A percentile compares a stretch with the other conserved stretches of the same genome.
phyloP scores from a whole-genome alignment of 1,140 invertebrate genomes.

The Papilio polyxenes region DNA sequence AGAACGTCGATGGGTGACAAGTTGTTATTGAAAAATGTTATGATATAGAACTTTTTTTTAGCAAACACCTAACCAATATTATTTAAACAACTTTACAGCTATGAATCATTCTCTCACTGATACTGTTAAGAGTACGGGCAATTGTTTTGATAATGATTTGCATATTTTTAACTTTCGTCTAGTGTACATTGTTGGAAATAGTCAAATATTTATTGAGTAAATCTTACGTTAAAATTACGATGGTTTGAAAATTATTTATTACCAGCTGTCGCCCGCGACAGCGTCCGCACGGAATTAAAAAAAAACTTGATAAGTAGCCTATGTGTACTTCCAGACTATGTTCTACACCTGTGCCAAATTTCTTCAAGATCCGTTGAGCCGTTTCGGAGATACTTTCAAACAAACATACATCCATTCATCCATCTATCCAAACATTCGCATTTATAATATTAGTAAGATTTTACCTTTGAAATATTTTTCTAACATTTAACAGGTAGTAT shows the following conservation, averaged over 20 bases:
- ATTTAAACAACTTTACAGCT: background rate
- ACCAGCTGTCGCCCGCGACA: too few relatives aligned
- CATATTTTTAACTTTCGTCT: conserved; percentile 14
- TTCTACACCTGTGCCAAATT: too few relatives aligned
- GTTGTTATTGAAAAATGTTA: too few relatives aligned
- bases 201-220: conserved; percentile 10
- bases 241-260: conserved; percentile 2
- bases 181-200: background rate
- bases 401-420: too few relatives aligned
- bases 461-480: background rate
- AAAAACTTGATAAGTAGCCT: too few relatives aligned
- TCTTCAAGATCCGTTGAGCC: too few relatives aligned
- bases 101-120: conserved; percentile 1
- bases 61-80: background rate
- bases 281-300: too few relatives aligned
- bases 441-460: too few relatives aligned
- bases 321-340: too few relatives aligned
- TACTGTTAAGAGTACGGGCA: background rate
- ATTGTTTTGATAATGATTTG: conserved; percentile 10
- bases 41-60: background rate
- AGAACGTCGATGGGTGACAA: too few relatives aligned
- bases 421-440: too few relatives aligned
- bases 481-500: background rate
- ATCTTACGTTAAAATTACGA: background rate
- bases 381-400: too few relatives aligned